These are phyloP conservation scores for Onychorhynchus coronatus DNA, from an alignment of 2,113 vertebrate species.

Conservation along the genomic window DNA sequence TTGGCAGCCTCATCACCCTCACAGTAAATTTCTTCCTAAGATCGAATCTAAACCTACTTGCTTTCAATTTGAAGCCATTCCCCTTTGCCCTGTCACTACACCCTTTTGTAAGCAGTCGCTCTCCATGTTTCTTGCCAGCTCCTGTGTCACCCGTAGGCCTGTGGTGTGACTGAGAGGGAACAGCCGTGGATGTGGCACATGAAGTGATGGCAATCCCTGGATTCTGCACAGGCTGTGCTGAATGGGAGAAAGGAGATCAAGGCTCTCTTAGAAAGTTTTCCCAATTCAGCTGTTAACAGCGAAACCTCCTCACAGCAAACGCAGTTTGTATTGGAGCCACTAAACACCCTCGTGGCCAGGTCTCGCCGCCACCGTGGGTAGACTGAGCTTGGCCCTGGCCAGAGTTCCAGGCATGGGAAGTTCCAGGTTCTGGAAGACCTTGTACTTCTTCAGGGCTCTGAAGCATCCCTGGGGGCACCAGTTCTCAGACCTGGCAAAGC, in stretches of 20 bases:
- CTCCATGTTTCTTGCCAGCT: background rate
- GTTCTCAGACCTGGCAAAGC: background rate
- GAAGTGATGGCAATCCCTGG: background rate
- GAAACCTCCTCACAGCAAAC: background rate
- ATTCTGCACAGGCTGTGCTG: fast-evolving
- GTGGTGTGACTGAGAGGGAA: background rate
- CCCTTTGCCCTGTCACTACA: no score
- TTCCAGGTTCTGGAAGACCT: background rate
- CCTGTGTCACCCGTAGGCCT: background rate
- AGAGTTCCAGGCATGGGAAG: background rate
- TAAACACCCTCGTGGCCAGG: fast-evolving
- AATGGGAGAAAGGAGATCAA: background rate
- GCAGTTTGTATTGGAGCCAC: background rate
- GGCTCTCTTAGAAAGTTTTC: background rate
- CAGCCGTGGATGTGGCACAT: background rate
- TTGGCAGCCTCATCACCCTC: background rate
- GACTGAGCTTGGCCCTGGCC: background rate
- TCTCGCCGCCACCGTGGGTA: fast-evolving
- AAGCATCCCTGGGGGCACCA: background rate
- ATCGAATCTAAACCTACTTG: background rate
- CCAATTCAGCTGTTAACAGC: fast-evolving
- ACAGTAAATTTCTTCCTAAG: background rate
- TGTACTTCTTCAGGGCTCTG: background rate
- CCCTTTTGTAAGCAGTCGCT: no score
- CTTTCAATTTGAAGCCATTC: background rate